These are phyloP conservation scores for Ploceus nigricollis DNA, from an alignment of 2,113 vertebrate genomes.

Conservation along the genomic window DNA sequence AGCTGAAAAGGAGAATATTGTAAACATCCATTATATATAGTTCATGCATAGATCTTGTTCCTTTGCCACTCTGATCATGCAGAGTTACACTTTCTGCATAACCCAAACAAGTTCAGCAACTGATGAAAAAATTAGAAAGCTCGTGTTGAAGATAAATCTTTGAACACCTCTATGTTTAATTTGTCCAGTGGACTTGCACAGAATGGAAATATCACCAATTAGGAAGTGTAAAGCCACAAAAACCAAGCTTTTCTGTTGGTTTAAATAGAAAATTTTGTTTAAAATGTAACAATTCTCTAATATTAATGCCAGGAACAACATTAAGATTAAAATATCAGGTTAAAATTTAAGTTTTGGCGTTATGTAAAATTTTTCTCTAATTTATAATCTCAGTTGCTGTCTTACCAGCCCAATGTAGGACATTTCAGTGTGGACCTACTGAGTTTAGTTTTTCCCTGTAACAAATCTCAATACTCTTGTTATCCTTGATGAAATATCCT, in stretches of 20 bases:
- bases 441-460: background rate
- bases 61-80: background rate
- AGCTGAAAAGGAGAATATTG: background rate
- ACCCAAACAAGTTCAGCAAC: background rate
- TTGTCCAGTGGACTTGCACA: background rate
- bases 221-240: background rate
- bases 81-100: background rate
- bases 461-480: background rate
- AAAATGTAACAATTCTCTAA: background rate
- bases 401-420: background rate
- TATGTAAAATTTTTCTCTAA: accelerated
- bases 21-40: background rate
- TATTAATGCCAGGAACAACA: background rate
- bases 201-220: background rate
- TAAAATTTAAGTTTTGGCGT: background rate
- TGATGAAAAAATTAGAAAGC: background rate
- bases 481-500: background rate
- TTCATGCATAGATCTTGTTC: background rate
- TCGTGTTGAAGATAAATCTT: background rate
- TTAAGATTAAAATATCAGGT: background rate
- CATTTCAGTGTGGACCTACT: background rate
- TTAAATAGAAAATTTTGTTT: background rate
- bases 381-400: background rate
- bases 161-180: accelerated
- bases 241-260: background rate